Evolutionary conservation across 2,888 invertebrate genomes (phyloP).

Genomic region (Meganola albula): DNA sequence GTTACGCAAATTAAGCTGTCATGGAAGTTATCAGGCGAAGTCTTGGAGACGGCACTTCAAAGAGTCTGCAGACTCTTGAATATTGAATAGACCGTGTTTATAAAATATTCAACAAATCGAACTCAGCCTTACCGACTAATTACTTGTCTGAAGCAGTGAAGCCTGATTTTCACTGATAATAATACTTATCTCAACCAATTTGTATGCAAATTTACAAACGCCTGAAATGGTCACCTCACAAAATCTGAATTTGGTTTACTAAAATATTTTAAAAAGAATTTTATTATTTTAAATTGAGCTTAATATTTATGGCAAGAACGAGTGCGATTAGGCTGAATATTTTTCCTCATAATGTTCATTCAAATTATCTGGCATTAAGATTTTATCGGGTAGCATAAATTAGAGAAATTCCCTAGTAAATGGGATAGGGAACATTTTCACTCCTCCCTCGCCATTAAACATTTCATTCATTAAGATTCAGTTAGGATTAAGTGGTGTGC

Average conservation of each 20-base stretch:
- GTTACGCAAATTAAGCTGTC: slow-evolving; percentile 58
- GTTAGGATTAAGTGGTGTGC: slow-evolving; percentile 46
- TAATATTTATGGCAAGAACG: slow-evolving; percentile 12
- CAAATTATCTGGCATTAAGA: slow-evolving; percentile 23
- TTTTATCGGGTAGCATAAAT: slow-evolving; percentile 32
- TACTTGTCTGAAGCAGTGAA: slow-evolving; percentile 39
- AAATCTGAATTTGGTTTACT: slow-evolving; percentile 23
- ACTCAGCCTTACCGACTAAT: slow-evolving; percentile 42
- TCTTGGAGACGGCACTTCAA: slow-evolving; percentile 38
- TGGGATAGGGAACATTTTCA: slow-evolving; percentile 28
- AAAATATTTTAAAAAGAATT: slow-evolving; percentile 22
- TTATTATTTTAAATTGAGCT: slow-evolving; percentile 15
- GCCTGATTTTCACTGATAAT: slow-evolving; percentile 40
- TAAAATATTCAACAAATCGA: slow-evolving; percentile 62
- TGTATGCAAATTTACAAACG: slow-evolving; percentile 32
- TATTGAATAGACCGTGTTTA: slow-evolving; percentile 61
- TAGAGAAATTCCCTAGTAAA: slow-evolving; percentile 22
- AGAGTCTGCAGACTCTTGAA: slow-evolving; percentile 49
- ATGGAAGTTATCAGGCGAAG: slow-evolving; percentile 48
- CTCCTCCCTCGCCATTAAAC: slow-evolving; percentile 39
- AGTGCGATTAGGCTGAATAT: slow-evolving; percentile 5
- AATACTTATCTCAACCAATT: slow-evolving; percentile 34
- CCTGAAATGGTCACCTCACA: slow-evolving; percentile 14
- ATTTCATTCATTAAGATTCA: slow-evolving; percentile 58
- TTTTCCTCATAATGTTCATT: slow-evolving; percentile 11